Conservation (phyloP, 1,140 invertebrate species). For the Zaprionus nigranus region DNA sequence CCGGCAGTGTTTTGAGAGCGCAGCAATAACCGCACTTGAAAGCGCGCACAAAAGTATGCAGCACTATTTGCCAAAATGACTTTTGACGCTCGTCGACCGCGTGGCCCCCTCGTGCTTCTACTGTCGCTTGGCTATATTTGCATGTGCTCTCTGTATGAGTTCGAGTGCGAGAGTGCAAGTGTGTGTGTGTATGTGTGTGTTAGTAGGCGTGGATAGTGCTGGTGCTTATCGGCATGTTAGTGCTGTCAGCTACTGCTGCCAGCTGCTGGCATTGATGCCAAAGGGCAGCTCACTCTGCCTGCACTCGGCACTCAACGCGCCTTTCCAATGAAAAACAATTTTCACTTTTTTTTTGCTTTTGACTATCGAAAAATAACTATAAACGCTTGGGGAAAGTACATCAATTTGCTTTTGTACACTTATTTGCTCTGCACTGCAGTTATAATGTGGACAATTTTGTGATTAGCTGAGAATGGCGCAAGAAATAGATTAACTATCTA, state of each 20-base stretch:
- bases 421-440: conserved; percentile 26
- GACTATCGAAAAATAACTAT: conserved; percentile 21
- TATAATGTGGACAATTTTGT: conserved; percentile 21
- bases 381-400: conserved; percentile 37
- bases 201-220: conserved; percentile 3
- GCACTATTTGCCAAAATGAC: conserved; percentile 73
- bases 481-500: background rate
- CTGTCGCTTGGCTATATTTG: background rate
- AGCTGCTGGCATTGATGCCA: conserved; percentile 25
- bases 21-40: conserved; percentile 74
- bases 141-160: conserved; percentile 4
- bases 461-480: conserved; percentile 15
- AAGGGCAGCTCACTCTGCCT: conserved; percentile 29
- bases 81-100: conserved; percentile 40
- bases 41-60: conserved; percentile 73
- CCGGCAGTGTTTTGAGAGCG: conserved; percentile 50
- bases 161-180: conserved; percentile 4
- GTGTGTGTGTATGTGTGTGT: background rate
- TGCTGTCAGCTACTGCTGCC: conserved; percentile 1
- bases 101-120: background rate
- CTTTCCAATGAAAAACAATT: conserved; percentile 34
- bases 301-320: conserved; percentile 3
- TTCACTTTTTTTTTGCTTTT: conserved; percentile 7
- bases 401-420: conserved; percentile 25
- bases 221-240: conserved; percentile 40